Percentiles rank a stretch among this genome's conserved stretches.
Evolutionary conservation across 2,113 vertebrate species (phyloP).

Genomic region (Pitta sordida): DNA sequence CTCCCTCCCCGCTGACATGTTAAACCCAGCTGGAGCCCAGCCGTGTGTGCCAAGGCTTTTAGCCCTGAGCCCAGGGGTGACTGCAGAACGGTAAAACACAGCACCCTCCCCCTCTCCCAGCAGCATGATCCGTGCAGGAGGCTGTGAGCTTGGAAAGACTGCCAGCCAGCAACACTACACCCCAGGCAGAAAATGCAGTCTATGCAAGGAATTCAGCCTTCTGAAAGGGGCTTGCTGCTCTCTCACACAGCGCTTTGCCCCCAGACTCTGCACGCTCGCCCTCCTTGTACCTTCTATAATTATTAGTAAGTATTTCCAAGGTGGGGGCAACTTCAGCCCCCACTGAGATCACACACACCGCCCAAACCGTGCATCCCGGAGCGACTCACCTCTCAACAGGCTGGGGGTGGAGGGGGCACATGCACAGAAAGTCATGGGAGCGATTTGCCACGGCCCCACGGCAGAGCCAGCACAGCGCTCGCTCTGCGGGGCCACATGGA

Average conservation of each 20-base stretch:
- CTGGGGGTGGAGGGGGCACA: rapidly evolving
- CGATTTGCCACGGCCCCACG: neutral
- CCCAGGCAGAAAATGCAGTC: constrained; percentile 59
- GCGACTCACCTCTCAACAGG: neutral
- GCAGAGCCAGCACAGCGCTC: neutral
- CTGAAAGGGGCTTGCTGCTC: constrained; percentile 7
- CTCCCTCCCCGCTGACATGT: neutral
- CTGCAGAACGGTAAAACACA: neutral
- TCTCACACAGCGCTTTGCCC: constrained; percentile 10
- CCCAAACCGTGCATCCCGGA: neutral
- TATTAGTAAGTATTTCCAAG: neutral
- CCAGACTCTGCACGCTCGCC: rapidly evolving
- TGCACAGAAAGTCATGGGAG: neutral
- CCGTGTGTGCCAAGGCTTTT: neutral
- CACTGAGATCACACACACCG: rapidly evolving
- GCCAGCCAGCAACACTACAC: constrained; percentile 62
- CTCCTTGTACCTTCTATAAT: neutral
- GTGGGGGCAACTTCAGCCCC: neutral
- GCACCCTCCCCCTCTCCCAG: constrained; percentile 24
- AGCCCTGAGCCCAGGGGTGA: neutral
- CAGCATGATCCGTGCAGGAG: neutral
- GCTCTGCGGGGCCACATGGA: neutral
- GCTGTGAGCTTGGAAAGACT: constrained; percentile 28
- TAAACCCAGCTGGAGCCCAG: constrained; percentile 38
- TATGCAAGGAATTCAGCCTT: constrained; percentile 53